A percentile compares a stretch with the other conserved stretches of the same genome.
Evolutionary conservation across 1,140 invertebrate genomes (phyloP).

Genomic region (Lasioglossum albipes): DNA sequence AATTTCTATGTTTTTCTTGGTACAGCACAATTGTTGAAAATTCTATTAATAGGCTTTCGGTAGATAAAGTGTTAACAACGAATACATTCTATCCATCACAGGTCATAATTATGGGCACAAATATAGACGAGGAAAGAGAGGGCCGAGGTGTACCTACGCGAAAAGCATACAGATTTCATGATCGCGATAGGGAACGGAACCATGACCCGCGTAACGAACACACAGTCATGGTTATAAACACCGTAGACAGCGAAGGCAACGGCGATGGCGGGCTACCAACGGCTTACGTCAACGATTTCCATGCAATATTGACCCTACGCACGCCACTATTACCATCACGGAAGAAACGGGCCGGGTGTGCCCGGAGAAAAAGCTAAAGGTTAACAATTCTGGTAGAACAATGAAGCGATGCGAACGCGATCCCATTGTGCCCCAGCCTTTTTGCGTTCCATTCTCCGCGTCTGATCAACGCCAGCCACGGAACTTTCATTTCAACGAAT

Average conservation of each 20-base stretch:
- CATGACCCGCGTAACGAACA: conserved; percentile 41
- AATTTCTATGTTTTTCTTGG: too few relatives aligned
- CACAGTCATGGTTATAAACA: conserved; percentile 29
- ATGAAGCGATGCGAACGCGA: background rate
- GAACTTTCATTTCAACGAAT: too few relatives aligned
- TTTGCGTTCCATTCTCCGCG: background rate
- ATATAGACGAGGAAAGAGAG: background rate
- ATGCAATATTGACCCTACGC: conserved; percentile 52
- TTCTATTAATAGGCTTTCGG: too few relatives aligned
- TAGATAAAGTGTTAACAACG: too few relatives aligned
- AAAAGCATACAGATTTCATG: background rate
- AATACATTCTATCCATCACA: too few relatives aligned
- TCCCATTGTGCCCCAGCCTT: background rate
- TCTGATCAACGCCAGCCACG: too few relatives aligned
- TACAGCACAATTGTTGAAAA: too few relatives aligned
- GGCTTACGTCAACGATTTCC: conserved; percentile 48
- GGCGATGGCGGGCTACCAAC: conserved; percentile 11
- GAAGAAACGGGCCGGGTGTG: background rate
- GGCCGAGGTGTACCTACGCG: background rate
- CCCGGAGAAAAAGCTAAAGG: conserved; percentile 31
- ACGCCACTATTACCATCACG: conserved; percentile 49
- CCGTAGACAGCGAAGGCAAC: conserved; percentile 26
- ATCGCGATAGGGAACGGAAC: conserved; percentile 15
- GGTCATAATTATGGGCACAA: background rate
- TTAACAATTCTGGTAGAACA: conserved; percentile 14